phyloP scores from a whole-genome alignment of 2,888 invertebrate genomes.

The Blera fallax region DNA sequence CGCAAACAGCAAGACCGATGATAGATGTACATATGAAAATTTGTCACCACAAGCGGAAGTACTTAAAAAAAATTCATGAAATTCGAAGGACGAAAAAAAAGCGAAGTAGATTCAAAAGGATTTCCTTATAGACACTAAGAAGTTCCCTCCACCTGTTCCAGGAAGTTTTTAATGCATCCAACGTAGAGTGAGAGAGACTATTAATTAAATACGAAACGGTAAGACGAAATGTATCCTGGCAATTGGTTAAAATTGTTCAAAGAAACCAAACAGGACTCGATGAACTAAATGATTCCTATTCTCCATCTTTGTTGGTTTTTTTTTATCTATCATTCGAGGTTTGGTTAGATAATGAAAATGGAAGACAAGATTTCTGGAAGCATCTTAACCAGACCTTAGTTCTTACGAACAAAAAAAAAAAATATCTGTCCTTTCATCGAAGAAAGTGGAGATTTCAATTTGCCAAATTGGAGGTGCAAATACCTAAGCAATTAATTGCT shows the following conservation, averaged over 20 bases:
- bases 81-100: slow-evolving; percentile 12
- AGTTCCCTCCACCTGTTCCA: neutral
- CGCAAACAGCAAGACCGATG: slow-evolving; percentile 24
- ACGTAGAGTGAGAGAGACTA: slow-evolving; percentile 1
- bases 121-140: too few species aligned
- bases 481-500: slow-evolving; percentile 68
- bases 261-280: neutral
- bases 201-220: slow-evolving; percentile 63
- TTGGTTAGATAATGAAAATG: slow-evolving; percentile 25
- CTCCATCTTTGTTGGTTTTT: neutral
- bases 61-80: slow-evolving; percentile 61
- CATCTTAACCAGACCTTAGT: slow-evolving; percentile 28
- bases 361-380: neutral
- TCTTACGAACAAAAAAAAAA: neutral
- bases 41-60: slow-evolving; percentile 69
- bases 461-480: slow-evolving; percentile 67
- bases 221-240: slow-evolving; percentile 55
- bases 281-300: slow-evolving; percentile 11
- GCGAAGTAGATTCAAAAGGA: slow-evolving; percentile 30
- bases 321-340: slow-evolving; percentile 5
- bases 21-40: slow-evolving; percentile 46
- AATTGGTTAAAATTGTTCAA: slow-evolving; percentile 51
- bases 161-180: slow-evolving; percentile 4
- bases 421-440: neutral
- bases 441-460: slow-evolving; percentile 61